Base-by-base conservation (phyloP, 2,888 invertebrate genomes). In the Steinernema carpocapsae region DNA sequence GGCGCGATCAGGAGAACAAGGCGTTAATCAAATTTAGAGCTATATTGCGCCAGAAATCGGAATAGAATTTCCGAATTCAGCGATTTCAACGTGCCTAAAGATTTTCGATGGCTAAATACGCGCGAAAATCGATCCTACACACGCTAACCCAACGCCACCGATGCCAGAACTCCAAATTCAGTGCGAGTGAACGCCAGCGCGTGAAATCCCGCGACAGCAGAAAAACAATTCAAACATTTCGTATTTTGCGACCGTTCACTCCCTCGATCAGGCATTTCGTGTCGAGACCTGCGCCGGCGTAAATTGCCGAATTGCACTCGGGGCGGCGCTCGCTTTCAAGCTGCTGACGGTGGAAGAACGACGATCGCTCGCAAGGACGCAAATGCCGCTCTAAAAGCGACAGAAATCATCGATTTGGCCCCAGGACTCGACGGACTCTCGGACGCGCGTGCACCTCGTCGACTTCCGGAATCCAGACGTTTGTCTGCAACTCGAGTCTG, bases 391-490 rank as follows among this genome's bases (percentile, higher is more conserved):
- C 64, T 29, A 26, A 26, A 56, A 48, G 48, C 56, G 56, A 56
- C 56, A 56, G 56, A 64, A 64, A 26, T 64, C 64, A 64, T 64
- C 64, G 64, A 64, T 64, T 64, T 64, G 64, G 64, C 64, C 64
- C 64, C 29, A 64, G 64, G 64, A 29, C 64, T 17, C 32, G 37
- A 64, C 29, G 64, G 37, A 29, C 37, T 37, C 32, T 64, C 64
- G 64, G 29, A 32, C 64, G 64, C 64, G 64, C 64, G 64, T 32
- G 17, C 48, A 48, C 48, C 48, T 64, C 32, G 64, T 17, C 48
- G 56, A 19, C 24, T 26, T 56, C 56, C 56, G 56, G 24, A 26
- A 56, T n/a, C 48, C 48, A 17, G 48, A 48, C 48, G 48, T 37
- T 10, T 37, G 37, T 10, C n/a, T 48, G 48, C 24, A 26, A 56